phyloP scores from a whole-genome alignment of 1,140 invertebrate species.

The Centruroides sculpturatus region DNA sequence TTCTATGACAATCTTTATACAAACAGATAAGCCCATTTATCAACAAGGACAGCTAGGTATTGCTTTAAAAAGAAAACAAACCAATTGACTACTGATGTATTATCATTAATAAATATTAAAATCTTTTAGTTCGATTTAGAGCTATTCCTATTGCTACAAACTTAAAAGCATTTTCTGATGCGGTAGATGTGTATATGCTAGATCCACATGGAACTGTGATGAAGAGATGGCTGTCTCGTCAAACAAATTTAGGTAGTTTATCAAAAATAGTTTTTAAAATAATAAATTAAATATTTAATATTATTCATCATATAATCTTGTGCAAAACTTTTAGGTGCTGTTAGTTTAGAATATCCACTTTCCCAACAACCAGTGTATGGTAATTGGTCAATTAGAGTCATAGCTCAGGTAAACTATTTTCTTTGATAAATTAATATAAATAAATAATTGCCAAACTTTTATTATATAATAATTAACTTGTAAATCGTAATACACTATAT shows the following conservation, averaged over 20 bases:
- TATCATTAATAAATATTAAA: neutral
- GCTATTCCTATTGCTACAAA: conserved; percentile 79
- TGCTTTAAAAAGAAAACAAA: neutral
- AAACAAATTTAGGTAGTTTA: conserved; percentile 35
- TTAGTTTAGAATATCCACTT: conserved; percentile 74
- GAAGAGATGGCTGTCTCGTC: conserved; percentile 75
- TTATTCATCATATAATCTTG: too few species aligned
- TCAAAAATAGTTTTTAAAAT: too few species aligned
- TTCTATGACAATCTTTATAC: conserved; percentile 91
- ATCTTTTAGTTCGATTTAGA: conserved; percentile 55
- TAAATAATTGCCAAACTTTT: neutral
- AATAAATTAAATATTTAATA: too few species aligned
- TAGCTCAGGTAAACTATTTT: conserved; percentile 44
- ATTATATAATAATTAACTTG: neutral
- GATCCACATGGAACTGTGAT: conserved; percentile 74
- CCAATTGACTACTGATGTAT: neutral
- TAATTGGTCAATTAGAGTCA: conserved; percentile 75
- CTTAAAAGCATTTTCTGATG: conserved; percentile 67
- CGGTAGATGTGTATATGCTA: conserved; percentile 76
- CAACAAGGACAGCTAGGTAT: conserved; percentile 77
- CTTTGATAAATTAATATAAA: neutral
- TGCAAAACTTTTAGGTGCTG: conserved; percentile 47
- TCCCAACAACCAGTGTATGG: conserved; percentile 85
- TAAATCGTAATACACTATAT: neutral
- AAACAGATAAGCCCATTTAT: conserved; percentile 88